Percentiles rank a stretch among this genome's conserved stretches.
Conservation (phyloP, 2,797 vertebrate species). For the Fundulus diaphanus region DNA sequence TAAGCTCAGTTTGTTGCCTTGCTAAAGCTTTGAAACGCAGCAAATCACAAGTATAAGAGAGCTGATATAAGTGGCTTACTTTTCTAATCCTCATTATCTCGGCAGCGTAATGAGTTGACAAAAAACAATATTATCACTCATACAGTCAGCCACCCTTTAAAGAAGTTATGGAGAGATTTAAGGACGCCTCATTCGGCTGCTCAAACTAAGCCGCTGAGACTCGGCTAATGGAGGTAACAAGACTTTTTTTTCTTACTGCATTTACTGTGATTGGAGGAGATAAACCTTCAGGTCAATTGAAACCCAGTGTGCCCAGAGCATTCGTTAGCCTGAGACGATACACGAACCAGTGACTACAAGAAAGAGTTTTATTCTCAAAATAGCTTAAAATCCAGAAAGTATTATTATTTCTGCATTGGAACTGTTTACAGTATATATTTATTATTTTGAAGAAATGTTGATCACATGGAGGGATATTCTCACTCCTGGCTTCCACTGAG, state of each 20-base stretch:
- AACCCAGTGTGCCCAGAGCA: constrained; percentile 47
- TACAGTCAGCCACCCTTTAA: background rate
- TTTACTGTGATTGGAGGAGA: constrained; percentile 37
- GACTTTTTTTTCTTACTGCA: constrained; percentile 21
- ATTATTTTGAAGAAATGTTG: constrained; percentile 29
- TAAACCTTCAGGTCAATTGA: constrained; percentile 9
- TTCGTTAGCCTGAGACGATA: constrained; percentile 38
- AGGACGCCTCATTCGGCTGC: constrained; percentile 8
- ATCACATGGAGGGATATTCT: constrained; percentile 40
- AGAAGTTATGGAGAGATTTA: constrained; percentile 2
- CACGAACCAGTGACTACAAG: constrained; percentile 4
- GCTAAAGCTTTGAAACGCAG: constrained; percentile 10
- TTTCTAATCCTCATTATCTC: constrained; percentile 8
- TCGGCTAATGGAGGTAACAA: constrained; percentile 4
- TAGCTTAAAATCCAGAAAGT: background rate
- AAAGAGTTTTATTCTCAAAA: constrained; percentile 31
- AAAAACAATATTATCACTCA: constrained; percentile 12
- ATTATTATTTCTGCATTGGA: constrained; percentile 16
- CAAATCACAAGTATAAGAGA: background rate
- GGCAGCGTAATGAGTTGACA: constrained; percentile 20
- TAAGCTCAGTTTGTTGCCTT: constrained; percentile 2
- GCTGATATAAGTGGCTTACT: constrained; percentile 3
- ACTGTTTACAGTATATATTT: background rate
- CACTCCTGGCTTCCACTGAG: background rate
- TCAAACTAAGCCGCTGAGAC: constrained; percentile 7